A percentile compares a stretch with the other conserved stretches of the same genome.
phyloP scores from a whole-genome alignment of 1,140 invertebrate genomes.

The Caenorhabditis inopinata region DNA sequence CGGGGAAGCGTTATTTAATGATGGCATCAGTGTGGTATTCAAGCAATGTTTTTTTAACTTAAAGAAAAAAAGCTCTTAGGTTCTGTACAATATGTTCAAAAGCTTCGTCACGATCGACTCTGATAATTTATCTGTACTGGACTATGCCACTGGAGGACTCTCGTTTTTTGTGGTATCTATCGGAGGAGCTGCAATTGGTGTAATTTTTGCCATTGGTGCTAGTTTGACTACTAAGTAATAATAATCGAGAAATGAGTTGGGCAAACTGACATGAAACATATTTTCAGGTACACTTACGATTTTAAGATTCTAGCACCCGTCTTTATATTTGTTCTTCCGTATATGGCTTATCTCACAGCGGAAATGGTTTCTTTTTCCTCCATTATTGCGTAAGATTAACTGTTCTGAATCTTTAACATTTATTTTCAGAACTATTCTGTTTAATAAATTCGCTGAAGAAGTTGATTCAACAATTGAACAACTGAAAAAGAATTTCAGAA shows the following conservation, averaged over 20 bases:
- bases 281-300: constrained; percentile 48
- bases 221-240: constrained; percentile 69
- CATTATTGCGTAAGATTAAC: constrained; percentile 64
- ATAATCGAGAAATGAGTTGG: neutral
- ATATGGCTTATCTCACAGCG: constrained; percentile 59
- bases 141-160: constrained; percentile 80
- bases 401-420: too few species aligned
- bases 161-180: constrained; percentile 91
- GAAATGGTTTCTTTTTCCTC: constrained; percentile 61
- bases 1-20: constrained; percentile 93
- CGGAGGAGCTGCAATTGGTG: constrained; percentile 87
- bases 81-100: constrained; percentile 94
- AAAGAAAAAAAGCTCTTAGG: constrained; percentile 8
- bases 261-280: too few species aligned
- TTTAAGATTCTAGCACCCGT: constrained; percentile 56
- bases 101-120: constrained; percentile 72
- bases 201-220: constrained; percentile 90
- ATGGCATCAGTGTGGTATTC: constrained; percentile 91
- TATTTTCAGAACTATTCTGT: too few species aligned
- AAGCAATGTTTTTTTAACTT: neutral
- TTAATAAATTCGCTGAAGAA: neutral
- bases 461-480: neutral
- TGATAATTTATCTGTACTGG: constrained; percentile 35
- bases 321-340: constrained; percentile 62
- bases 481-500: constrained; percentile 70